Base-by-base conservation (phyloP, 64 coral and sea anemone genomes). In the Porites australiensis region DNA sequence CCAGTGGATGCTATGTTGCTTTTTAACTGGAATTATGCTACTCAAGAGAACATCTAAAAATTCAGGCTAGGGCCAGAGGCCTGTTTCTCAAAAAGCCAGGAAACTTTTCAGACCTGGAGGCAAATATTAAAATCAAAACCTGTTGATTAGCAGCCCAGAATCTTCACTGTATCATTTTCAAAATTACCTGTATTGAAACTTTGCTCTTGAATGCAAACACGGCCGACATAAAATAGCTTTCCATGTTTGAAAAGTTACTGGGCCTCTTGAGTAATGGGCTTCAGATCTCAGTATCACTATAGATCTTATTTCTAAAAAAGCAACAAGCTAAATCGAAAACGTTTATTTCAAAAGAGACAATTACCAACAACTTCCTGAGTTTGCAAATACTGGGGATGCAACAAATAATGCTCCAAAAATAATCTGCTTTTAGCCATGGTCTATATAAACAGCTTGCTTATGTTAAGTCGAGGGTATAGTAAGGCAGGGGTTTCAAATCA, bases 61-160 rank as follows among this genome's bases (percentile, higher is more conserved):
- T 71, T 71, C 68, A 71, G 68, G 68, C 68, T 71, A 71, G 68
- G 68, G 68, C 68, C 21, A 71, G 68, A n/a, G 68, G 68, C 68
- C 68, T 71, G 68, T 71, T 71, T 71, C 44, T 1, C 68, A 71
- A 71, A 71, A 71, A 71, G 68, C 11, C 68, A 71, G 44, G 68
- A 27, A 71, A 71, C 68, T 71, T 71, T 71, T 37, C 68, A 71
- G 68, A 71, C 68, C 68, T 71, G n/a, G 13, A 71, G 68, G 68
- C 68, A 71, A 71, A 71, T 27, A 27, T 71, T 71, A 71, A 71
- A 71, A 71, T 71, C 68, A 71, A 71, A 71, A 71, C 68, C 68
- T 71, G 68, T 71, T 71, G 68, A 71, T 71, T 71, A 71, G n/a
- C 68, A 70, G n/a, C n/a, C n/a, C n/a, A n/a, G n/a, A n/a, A n/a